Percentiles rank a stretch among this genome's conserved stretches.
Conservation (phyloP, 2,888 invertebrate species). For the Limenitis camilla region DNA sequence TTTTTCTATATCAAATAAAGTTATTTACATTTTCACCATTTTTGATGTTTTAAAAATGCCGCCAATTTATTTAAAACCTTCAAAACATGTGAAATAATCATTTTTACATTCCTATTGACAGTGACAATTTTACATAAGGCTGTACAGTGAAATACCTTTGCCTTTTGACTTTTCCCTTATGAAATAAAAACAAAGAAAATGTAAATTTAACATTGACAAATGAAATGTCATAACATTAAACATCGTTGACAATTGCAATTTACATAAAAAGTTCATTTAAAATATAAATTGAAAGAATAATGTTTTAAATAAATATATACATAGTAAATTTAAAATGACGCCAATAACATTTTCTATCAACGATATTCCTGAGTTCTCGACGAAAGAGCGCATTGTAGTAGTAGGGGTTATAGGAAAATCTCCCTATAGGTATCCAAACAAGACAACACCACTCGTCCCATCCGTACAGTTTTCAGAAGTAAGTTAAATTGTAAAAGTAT, state of each 20-base stretch:
- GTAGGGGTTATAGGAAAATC: slow-evolving; percentile 84
- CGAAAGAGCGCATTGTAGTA: slow-evolving; percentile 76
- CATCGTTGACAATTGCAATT: background rate
- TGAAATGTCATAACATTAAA: too few species aligned
- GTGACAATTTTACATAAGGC: slow-evolving; percentile 1
- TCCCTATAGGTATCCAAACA: slow-evolving; percentile 77
- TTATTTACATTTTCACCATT: too few species aligned
- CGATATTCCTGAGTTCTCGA: slow-evolving; percentile 64
- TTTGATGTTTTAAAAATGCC: too few species aligned
- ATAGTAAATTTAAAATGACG: slow-evolving; percentile 26
- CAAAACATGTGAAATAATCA: too few species aligned
- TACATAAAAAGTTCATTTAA: background rate
- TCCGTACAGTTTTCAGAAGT: slow-evolving; percentile 62
- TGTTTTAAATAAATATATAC: background rate
- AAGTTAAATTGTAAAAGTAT: too few species aligned
- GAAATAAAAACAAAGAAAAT: too few species aligned
- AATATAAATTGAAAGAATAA: too few species aligned
- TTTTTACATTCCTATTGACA: too few species aligned
- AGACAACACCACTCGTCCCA: slow-evolving; percentile 75
- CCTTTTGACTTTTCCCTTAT: too few species aligned
- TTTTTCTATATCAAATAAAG: too few species aligned
- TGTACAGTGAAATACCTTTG: slow-evolving; percentile 31
- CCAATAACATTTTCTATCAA: slow-evolving; percentile 51
- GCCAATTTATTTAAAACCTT: too few species aligned
- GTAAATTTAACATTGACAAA: too few species aligned